A percentile compares a stretch with the other conserved stretches of the same genome.
These are phyloP conservation scores for Oxyruncus cristatus DNA, from an alignment of 2,113 vertebrate genomes.

Conservation along the genomic window DNA sequence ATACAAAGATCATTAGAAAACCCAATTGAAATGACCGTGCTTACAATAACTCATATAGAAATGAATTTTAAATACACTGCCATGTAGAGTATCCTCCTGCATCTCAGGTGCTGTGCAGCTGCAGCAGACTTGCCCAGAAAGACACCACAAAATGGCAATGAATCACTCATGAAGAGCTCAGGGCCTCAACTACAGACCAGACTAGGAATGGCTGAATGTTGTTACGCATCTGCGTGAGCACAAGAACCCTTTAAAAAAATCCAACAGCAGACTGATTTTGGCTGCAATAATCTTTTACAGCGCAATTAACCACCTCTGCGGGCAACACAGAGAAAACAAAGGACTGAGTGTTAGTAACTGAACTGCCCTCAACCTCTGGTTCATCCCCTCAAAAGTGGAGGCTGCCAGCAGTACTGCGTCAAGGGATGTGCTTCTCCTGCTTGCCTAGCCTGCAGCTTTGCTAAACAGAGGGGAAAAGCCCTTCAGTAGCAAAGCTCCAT, in stretches of 20 bases:
- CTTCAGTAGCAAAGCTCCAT: background rate
- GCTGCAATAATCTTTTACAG: background rate
- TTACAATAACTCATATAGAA: background rate
- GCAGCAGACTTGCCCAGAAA: background rate
- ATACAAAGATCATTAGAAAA: background rate
- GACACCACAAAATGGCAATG: background rate
- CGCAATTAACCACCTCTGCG: background rate
- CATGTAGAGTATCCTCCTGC: slow-evolving; percentile 3
- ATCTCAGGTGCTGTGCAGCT: background rate
- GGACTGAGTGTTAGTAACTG: background rate
- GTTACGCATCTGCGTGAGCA: background rate
- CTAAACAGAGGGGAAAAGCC: background rate
- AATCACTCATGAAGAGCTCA: background rate
- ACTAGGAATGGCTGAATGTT: background rate
- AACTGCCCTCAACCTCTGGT: background rate
- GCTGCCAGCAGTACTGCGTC: background rate
- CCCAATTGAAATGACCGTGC: background rate
- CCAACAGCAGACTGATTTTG: background rate
- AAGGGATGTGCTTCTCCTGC: fast-evolving
- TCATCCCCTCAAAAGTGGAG: background rate
- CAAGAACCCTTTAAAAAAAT: background rate
- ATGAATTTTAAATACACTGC: slow-evolving; percentile 7
- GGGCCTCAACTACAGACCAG: background rate
- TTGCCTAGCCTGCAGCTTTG: background rate
- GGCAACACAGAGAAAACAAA: background rate